A percentile compares a stretch with the other conserved stretches of the same genome.
These are phyloP conservation scores for Lypha dubia DNA, from an alignment of 2,888 invertebrate genomes.

Conservation along the genomic window DNA sequence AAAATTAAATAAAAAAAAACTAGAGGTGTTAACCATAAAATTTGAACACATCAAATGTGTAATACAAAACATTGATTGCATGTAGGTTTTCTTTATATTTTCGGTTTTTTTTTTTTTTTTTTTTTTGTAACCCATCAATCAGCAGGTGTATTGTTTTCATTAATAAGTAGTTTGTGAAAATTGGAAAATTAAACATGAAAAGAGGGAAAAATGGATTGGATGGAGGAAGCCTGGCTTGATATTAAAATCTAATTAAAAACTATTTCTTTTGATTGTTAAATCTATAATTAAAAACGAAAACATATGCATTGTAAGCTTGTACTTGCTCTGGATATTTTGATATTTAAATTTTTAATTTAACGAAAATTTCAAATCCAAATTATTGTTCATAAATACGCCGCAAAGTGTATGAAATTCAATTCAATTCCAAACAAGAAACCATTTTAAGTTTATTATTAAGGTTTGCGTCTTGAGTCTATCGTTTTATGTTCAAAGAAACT, in stretches of 20 bases:
- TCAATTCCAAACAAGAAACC: not conserved
- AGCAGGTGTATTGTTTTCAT: conserved; percentile 70
- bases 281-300: not conserved
- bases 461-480: conserved; percentile 10
- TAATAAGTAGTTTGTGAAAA: conserved; percentile 68
- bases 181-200: conserved; percentile 64
- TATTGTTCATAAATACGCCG: not conserved
- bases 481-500: not conserved
- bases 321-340: too few relatives aligned
- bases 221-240: conserved; percentile 32
- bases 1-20: conserved; percentile 12
- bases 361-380: too few relatives aligned
- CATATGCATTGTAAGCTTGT: not conserved
- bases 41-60: conserved; percentile 68
- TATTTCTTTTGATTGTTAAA: not conserved
- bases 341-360: too few relatives aligned
- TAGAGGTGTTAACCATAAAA: conserved; percentile 71
- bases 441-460: not conserved
- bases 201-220: conserved; percentile 52
- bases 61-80: conserved; percentile 38
- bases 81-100: conserved; percentile 28
- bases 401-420: not conserved
- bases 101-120: too few relatives aligned
- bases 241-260: conserved; percentile 32
- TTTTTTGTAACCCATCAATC: conserved; percentile 69